Percentiles rank a stretch among this genome's conserved stretches.
phyloP scores from a whole-genome alignment of 2,113 vertebrate genomes.

The Aix galericulata region DNA sequence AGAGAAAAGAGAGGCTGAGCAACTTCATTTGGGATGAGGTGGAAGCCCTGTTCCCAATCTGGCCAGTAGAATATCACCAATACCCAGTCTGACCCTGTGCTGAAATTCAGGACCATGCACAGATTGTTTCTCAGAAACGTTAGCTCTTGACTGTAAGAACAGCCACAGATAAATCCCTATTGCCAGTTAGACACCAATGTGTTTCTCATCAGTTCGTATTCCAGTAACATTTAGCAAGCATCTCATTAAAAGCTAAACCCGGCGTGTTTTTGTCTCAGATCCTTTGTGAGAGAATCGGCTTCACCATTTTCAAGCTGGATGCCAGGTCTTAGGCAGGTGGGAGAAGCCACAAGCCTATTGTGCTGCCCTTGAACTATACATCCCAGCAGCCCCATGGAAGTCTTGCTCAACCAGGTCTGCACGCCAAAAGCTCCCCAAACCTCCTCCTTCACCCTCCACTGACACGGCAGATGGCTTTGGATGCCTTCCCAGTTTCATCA shows the following conservation, averaged over 20 bases:
- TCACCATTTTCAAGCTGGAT: not conserved
- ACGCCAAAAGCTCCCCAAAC: not conserved
- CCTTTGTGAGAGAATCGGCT: not conserved
- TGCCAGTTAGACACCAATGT: constrained; percentile 31
- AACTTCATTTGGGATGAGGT: not conserved
- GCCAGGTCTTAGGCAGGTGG: not conserved
- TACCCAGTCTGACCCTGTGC: not conserved
- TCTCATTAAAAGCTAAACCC: constrained; percentile 42
- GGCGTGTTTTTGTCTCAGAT: not conserved
- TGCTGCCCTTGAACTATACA: not conserved
- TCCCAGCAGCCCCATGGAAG: not conserved
- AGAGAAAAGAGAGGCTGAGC: not conserved
- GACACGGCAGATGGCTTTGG: constrained; percentile 9
- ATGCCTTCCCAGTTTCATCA: constrained; percentile 34
- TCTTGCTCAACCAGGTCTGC: not conserved
- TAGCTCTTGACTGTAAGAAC: constrained; percentile 21
- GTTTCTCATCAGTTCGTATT: constrained; percentile 67
- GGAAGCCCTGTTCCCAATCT: not conserved
- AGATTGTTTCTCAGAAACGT: constrained; percentile 35
- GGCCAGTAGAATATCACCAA: not conserved
- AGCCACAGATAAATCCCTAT: not conserved
- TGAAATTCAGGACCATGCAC: not conserved
- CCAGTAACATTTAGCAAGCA: not conserved
- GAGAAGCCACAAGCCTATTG: not conserved
- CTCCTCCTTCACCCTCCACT: not conserved